These are phyloP conservation scores for Aphidius ervi DNA, from an alignment of 1,140 invertebrate species.

Conservation along the genomic window DNA sequence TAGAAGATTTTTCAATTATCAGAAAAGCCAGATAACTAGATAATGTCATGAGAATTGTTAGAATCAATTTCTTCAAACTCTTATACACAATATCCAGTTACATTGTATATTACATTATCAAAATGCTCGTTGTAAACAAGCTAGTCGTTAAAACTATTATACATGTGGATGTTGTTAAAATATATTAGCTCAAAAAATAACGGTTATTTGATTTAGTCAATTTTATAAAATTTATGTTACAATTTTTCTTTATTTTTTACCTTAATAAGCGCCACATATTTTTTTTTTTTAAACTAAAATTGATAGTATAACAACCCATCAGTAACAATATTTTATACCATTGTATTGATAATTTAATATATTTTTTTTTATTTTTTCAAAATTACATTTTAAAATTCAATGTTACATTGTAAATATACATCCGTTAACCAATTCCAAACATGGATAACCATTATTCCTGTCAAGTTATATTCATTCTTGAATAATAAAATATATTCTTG, in stretches of 20 bases:
- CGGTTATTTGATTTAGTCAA: not conserved
- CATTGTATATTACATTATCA: not conserved
- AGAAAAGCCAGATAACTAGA: conserved; percentile 8
- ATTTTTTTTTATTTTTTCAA: too few relatives aligned
- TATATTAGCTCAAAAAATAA: not conserved
- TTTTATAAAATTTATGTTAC: too few relatives aligned
- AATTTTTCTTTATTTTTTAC: too few relatives aligned
- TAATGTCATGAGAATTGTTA: conserved; percentile 5
- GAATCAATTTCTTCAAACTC: not conserved
- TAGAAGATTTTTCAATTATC: conserved; percentile 9
- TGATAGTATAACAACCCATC: too few relatives aligned
- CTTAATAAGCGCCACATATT: too few relatives aligned
- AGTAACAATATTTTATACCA: too few relatives aligned
- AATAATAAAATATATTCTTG: not conserved
- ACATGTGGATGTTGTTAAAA: conserved; percentile 10
- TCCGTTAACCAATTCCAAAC: conserved; percentile 8
- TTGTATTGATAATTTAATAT: too few relatives aligned
- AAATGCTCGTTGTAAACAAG: not conserved
- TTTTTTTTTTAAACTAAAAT: too few relatives aligned
- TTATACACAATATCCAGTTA: not conserved
- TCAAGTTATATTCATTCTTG: conserved; percentile 3
- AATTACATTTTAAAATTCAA: too few relatives aligned
- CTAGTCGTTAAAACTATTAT: conserved; percentile 6
- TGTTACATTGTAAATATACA: too few relatives aligned
- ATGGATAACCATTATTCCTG: not conserved